Percentiles rank a stretch among this genome's conserved stretches.
Evolutionary conservation across 2,888 invertebrate species (phyloP).

Genomic region (Melipona beecheii): DNA sequence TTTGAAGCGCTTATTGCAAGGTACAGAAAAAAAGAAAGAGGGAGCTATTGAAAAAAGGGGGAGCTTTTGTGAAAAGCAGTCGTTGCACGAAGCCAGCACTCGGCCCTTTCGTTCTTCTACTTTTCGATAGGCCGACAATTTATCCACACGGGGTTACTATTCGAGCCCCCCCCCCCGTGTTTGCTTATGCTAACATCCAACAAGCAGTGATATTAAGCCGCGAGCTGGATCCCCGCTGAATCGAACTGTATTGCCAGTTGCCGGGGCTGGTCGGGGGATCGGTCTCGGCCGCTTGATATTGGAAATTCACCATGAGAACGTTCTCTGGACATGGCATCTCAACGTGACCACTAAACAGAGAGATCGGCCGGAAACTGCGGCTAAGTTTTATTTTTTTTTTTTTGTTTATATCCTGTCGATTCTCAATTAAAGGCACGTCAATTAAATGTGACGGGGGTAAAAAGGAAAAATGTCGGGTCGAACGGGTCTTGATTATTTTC

Average conservation of each 20-base stretch:
- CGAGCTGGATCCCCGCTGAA: slow-evolving; percentile 57
- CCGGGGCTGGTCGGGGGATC: slow-evolving; percentile 40
- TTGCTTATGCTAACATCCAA: slow-evolving; percentile 80
- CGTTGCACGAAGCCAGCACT: slow-evolving; percentile 38
- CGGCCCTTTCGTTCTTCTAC: slow-evolving; percentile 42
- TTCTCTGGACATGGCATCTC: slow-evolving; percentile 67
- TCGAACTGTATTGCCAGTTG: slow-evolving; percentile 42
- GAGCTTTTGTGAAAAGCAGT: slow-evolving; percentile 22
- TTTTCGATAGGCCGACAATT: slow-evolving; percentile 39
- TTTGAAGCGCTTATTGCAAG: slow-evolving; percentile 1
- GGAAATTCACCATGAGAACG: slow-evolving; percentile 64
- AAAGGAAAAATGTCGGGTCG: slow-evolving; percentile 9
- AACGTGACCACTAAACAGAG: slow-evolving; percentile 54
- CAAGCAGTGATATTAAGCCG: slow-evolving; percentile 77
- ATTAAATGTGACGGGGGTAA: slow-evolving; percentile 32
- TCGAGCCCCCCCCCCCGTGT: slow-evolving; percentile 61
- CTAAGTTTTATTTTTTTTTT: slow-evolving; percentile 34
- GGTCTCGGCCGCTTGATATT: slow-evolving; percentile 62
- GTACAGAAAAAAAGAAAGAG: not conserved
- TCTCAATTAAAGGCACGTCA: slow-evolving; percentile 34
- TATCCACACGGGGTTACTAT: slow-evolving; percentile 37
- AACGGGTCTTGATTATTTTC: slow-evolving; percentile 14
- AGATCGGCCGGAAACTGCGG: slow-evolving; percentile 20
- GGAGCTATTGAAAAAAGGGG: not conserved
- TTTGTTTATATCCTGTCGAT: slow-evolving; percentile 38